Evolutionary conservation across 64 coral and sea anemone genomes (phyloP).

Genomic region (Hydrozoanthus tunicans): DNA sequence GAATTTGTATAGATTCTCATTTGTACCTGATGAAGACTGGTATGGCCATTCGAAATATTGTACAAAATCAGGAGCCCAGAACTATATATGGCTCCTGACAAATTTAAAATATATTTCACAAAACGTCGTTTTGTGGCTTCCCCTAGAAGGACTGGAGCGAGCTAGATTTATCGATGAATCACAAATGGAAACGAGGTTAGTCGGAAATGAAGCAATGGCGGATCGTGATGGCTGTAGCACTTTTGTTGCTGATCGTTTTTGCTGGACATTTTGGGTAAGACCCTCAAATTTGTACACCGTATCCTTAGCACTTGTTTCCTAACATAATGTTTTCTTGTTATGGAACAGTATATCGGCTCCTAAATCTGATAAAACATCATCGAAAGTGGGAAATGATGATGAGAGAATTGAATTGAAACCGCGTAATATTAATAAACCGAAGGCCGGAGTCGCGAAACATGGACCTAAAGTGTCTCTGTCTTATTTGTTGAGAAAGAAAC

Average conservation of each 20-base stretch:
- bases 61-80: too few species aligned
- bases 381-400: neutral
- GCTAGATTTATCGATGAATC: conserved; percentile 9
- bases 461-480: neutral
- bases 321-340: neutral
- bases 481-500: neutral
- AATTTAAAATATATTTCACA: too few species aligned
- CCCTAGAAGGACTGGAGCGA: neutral
- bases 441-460: neutral
- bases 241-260: conserved; percentile 24
- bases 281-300: neutral
- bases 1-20: too few species aligned
- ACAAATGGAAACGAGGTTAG: conserved; percentile 22
- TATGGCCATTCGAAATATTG: too few species aligned
- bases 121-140: too few species aligned
- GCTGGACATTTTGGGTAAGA: conserved; percentile 38
- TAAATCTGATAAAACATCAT: neutral
- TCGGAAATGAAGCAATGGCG: conserved; percentile 68
- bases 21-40: too few species aligned
- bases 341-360: conserved; percentile 34
- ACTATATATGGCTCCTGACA: too few species aligned
- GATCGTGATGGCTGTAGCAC: conserved; percentile 15
- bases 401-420: neutral
- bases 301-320: neutral
- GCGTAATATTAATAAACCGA: neutral